Percentiles rank a stretch among this genome's conserved stretches.
Conservation (phyloP, 2,888 invertebrate genomes). For the Andrena marginata region DNA sequence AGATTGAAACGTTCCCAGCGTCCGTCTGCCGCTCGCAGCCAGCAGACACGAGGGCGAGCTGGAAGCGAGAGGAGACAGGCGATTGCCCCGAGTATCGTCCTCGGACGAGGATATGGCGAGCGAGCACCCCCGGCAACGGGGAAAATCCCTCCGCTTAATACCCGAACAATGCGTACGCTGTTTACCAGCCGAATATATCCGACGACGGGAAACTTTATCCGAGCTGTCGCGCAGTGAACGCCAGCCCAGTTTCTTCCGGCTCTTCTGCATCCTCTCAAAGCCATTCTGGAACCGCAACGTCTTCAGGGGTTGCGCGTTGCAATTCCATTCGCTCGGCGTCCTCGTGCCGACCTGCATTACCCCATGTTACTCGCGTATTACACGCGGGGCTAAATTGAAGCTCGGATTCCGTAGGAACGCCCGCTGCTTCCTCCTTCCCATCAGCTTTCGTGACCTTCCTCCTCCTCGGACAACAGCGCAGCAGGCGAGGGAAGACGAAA, state of each 20-base stretch:
- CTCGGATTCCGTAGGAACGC: slow-evolving; percentile 27
- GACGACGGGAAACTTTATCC: slow-evolving; percentile 58
- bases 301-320: slow-evolving; percentile 32
- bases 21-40: background rate
- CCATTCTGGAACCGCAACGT: slow-evolving; percentile 8
- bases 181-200: slow-evolving; percentile 68
- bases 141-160: slow-evolving; percentile 64
- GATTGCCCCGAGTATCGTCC: slow-evolving; percentile 1
- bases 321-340: slow-evolving; percentile 48
- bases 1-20: slow-evolving; percentile 10
- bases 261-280: background rate
- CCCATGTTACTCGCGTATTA: slow-evolving; percentile 20
- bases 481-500: background rate
- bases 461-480: too few relatives aligned
- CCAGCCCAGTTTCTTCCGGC: slow-evolving; percentile 24
- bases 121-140: slow-evolving; percentile 16
- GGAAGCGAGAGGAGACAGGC: background rate
- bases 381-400: slow-evolving; percentile 44
- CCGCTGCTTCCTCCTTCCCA: background rate
- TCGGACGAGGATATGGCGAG: background rate
- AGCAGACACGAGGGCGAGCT: background rate
- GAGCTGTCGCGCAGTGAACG: background rate
- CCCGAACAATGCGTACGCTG: slow-evolving; percentile 69
- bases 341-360: slow-evolving; percentile 36
- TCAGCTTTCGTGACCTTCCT: background rate